Percentiles rank a stretch among this genome's conserved stretches.
These are phyloP conservation scores for Apamea monoglypha DNA, from an alignment of 2,888 invertebrate genomes.

Conservation along the genomic window DNA sequence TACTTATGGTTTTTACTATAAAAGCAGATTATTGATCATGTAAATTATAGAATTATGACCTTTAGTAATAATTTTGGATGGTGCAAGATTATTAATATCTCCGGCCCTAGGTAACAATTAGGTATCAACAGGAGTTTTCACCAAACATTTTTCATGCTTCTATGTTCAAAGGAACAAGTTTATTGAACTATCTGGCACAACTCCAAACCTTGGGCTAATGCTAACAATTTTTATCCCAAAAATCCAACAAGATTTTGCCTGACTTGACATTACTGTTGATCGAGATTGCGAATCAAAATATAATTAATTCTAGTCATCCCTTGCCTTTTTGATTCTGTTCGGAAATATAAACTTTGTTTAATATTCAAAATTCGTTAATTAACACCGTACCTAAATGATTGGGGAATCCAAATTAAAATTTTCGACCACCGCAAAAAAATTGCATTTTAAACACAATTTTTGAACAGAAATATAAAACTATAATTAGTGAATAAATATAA, in stretches of 20 bases:
- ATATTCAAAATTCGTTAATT: conserved; percentile 10
- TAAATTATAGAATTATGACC: neutral
- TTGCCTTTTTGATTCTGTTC: neutral
- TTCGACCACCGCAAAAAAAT: conserved; percentile 8
- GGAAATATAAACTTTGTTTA: conserved; percentile 15
- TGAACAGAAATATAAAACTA: conserved; percentile 38
- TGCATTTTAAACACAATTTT: conserved; percentile 38
- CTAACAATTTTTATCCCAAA: conserved; percentile 12
- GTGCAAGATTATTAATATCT: neutral
- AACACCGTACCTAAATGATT: conserved; percentile 20
- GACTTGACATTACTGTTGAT: neutral
- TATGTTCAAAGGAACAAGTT: neutral
- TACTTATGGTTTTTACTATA: neutral
- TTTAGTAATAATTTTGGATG: neutral
- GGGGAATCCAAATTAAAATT: conserved; percentile 24
- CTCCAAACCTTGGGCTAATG: neutral
- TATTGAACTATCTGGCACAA: conserved; percentile 9
- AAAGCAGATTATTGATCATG: neutral
- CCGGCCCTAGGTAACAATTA: neutral
- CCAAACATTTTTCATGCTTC: neutral
- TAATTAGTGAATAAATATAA: conserved; percentile 17
- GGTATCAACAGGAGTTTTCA: neutral
- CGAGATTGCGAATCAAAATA: neutral
- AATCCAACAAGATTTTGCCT: neutral
- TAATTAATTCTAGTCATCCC: conserved; percentile 14